Evolutionary conservation across 2,888 invertebrate species (phyloP).

Genomic region (Quadriops clusia): DNA sequence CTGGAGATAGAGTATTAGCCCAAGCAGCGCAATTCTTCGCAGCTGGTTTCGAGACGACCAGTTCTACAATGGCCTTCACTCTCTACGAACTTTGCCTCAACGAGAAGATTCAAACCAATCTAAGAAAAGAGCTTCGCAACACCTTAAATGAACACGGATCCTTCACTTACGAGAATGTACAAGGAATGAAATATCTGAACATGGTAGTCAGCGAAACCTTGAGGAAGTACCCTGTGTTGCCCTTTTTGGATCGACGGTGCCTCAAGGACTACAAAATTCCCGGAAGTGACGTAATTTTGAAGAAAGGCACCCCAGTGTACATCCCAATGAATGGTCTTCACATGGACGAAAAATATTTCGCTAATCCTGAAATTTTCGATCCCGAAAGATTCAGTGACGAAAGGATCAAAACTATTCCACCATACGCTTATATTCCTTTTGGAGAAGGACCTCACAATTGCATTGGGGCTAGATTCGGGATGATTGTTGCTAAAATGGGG

Average conservation of each 20-base stretch:
- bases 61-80: constrained; percentile 44
- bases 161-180: constrained; percentile 41
- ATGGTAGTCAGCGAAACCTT: constrained; percentile 42
- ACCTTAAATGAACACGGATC: constrained; percentile 34
- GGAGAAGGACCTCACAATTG: constrained; percentile 19
- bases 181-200: constrained; percentile 45
- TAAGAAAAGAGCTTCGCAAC: constrained; percentile 39
- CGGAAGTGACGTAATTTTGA: constrained; percentile 21
- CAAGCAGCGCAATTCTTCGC: constrained; percentile 48
- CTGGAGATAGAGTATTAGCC: constrained; percentile 43
- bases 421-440: constrained; percentile 19
- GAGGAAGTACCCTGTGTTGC: constrained; percentile 33
- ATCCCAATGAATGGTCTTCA: constrained; percentile 31
- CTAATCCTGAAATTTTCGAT: constrained; percentile 32
- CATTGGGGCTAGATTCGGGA: constrained; percentile 28
- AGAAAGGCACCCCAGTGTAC: constrained; percentile 30
- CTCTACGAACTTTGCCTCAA: constrained; percentile 44
- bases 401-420: constrained; percentile 13
- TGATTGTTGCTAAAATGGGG: constrained; percentile 30
- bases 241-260: constrained; percentile 26
- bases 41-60: constrained; percentile 51
- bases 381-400: constrained; percentile 32
- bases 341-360: constrained; percentile 28
- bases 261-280: constrained; percentile 24
- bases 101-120: constrained; percentile 40